Base-by-base conservation (phyloP, 2,113 vertebrate species). In the Tautogolabrus adspersus region DNA sequence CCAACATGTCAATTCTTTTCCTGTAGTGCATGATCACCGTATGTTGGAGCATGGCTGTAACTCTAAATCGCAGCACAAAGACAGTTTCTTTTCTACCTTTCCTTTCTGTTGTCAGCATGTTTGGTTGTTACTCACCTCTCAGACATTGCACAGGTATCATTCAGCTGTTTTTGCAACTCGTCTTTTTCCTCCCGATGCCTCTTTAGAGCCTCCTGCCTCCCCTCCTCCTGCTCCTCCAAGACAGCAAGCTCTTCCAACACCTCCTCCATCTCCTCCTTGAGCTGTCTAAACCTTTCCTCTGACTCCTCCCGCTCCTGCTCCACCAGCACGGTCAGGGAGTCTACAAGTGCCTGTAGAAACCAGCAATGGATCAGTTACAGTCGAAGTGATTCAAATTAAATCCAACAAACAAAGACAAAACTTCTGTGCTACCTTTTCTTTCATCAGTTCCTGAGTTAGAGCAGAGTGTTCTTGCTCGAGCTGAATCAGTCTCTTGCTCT, bases 211-310 rank as follows among this genome's bases (percentile, higher is more conserved):
- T 91, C 93, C 9, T 91, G 92, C 26, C 90, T 91, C 61, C 71
- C 87, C 38, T 89, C 89, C 52, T 98, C 97, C 75, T 96, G 92
- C 0, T 89, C 88, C 79, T 97, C 95, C 22, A 97, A 64, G 18
- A 86, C 75, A 26, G 95, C 93, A 7, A 99, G 91, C 73, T 98
- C 97, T n/a, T 93, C 94, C 72, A 98, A 84, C 10, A 94, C 90
- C 42, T 91, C 95, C 68, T 95, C 96, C 80, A 98, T 84, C 87
- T 97, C 96, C 61, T 93, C 93, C 65, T 96, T 89, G 49, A 98
- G 82, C 77, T 95, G 65, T 9, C 5, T 71, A n/a, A 90, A 89
- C 49, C 92, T 95, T 58, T 90, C 92, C 49, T 90, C 85, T 4
- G 94, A 83, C 38, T 96, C 95, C 30, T 94, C 90, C 86, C 96